phyloP scores from a whole-genome alignment of 2,888 invertebrate genomes.

The Deilephila elpenor region DNA sequence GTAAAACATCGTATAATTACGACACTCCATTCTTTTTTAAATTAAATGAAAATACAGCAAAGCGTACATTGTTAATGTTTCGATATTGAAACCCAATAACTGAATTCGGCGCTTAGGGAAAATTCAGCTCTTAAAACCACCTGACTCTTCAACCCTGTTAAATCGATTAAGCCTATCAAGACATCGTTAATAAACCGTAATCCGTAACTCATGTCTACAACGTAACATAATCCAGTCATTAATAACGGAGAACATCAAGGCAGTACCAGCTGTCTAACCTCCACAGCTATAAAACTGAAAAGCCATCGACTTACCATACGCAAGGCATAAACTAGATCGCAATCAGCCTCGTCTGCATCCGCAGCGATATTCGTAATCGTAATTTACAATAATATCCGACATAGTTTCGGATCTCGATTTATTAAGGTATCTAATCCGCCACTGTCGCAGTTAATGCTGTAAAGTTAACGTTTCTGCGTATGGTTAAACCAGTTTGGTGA shows the following conservation, averaged over 20 bases:
- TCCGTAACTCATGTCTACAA: neutral
- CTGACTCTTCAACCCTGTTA: neutral
- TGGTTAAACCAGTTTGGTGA: constrained; percentile 27
- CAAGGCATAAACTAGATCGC: constrained; percentile 45
- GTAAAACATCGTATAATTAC: too few species aligned
- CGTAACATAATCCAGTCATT: neutral
- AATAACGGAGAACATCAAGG: neutral
- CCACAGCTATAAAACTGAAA: constrained; percentile 38
- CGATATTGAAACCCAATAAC: too few species aligned
- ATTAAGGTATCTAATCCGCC: constrained; percentile 49
- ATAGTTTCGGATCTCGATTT: constrained; percentile 41
- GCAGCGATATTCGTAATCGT: constrained; percentile 48
- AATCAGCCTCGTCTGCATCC: constrained; percentile 42
- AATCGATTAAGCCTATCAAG: neutral
- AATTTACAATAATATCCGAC: constrained; percentile 58
- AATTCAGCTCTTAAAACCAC: neutral
- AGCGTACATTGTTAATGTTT: too few species aligned
- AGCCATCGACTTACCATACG: constrained; percentile 36
- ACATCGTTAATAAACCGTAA: neutral
- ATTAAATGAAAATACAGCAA: too few species aligned
- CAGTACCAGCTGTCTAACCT: neutral
- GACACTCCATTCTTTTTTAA: too few species aligned
- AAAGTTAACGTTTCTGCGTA: constrained; percentile 20
- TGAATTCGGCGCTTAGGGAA: too few species aligned
- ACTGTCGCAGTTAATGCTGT: constrained; percentile 39